Evolutionary conservation across 2,113 vertebrate genomes (phyloP), one percentile per base, ranked within the genome.

Genomic region (Stegostoma tigrinum): DNA sequence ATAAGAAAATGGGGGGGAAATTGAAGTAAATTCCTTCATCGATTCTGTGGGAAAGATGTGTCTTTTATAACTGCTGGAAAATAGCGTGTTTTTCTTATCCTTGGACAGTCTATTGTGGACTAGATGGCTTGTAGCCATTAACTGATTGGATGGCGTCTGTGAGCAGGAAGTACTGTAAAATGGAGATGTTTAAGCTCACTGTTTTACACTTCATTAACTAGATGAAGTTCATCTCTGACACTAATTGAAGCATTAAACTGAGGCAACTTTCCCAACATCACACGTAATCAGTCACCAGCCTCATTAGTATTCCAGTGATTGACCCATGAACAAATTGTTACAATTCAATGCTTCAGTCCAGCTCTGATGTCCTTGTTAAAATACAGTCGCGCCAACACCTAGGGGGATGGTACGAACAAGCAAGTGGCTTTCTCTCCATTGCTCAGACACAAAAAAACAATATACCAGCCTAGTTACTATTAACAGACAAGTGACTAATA

Each of bases 201-300:
- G 61, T n/a, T 67, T 93, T 93, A 66, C 89, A 66, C 89, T 66
- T 67, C 89, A 66, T 93, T 67, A 66, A 67, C 61, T 17, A 66
- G 89, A 38, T 64, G 19, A 66, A 93, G 89, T 67, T 93, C 61
- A 93, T 38, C 89, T 67, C 52, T 90, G 87, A 90, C 87, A 90
- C 52, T 90, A 93, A 93, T 93, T 66, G 55, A 67, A 66, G 89
- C 89, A 42, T 6, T 93, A 93, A 93, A 66, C 61, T 66, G 61
- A 91, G n/a, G 30, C 89, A 91, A 91, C 61, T 93, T 67, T 66
- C 89, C 61, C 89, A 93, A 38, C 34, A 66, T 38, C 61, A 38
- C 89, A 42, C 17, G 38, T 61, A 66, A 66, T 93, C 89, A 38
- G 34, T 91, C 34, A 93, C 34, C 21, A 24, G 61, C 15, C 89